Evolutionary conservation across 2,888 invertebrate species (phyloP), one percentile per base, ranked within the genome.

Genomic region (Hypsopygia costalis): DNA sequence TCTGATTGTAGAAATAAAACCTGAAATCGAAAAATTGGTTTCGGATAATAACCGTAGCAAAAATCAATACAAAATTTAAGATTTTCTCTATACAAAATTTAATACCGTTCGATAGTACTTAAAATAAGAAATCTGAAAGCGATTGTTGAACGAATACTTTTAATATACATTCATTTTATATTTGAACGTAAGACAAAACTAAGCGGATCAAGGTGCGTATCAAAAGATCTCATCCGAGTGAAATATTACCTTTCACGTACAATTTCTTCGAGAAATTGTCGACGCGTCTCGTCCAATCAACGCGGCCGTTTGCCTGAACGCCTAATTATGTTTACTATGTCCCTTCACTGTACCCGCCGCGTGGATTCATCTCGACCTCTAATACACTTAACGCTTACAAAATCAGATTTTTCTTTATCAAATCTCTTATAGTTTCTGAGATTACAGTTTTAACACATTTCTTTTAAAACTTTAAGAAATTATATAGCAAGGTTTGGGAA

Each of bases 291-390:
- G 53, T 75, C 68, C 71, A 80, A 81, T 81, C 75, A 79, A 68
- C 66, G 59, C 65, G 59, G 68, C 64, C 66, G 62, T 61, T 62
- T 49, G 46, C 55, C 49, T 34, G 53, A 56, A 54, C 62, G 62
- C 67, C 72, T 78, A 80, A 82, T 80, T 78, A 79, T 74, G 74
- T 81, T 80, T 78, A 68, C 76, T 27, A 33, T 39, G 39, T 39
- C 39, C 33, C 20, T 39, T 27, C 20, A 9, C 27, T 31, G 6
- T n/a, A n/a, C 31, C 21, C 11, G n/a, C 32, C 25, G 32, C 38
- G 27, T 11, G 32, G 33, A 39, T 39, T 39, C 16, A 32, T 32
- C 16, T 27, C 33, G 20, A 33, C 33, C 32, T 39, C 32, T 27
- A 33, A 39, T 39, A 33, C 27, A 31, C 27, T 39, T 39, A 25